Percentiles rank a stretch among this genome's conserved stretches.
phyloP scores from a whole-genome alignment of 1,140 invertebrate genomes.

The Rhyacophila brunnea region DNA sequence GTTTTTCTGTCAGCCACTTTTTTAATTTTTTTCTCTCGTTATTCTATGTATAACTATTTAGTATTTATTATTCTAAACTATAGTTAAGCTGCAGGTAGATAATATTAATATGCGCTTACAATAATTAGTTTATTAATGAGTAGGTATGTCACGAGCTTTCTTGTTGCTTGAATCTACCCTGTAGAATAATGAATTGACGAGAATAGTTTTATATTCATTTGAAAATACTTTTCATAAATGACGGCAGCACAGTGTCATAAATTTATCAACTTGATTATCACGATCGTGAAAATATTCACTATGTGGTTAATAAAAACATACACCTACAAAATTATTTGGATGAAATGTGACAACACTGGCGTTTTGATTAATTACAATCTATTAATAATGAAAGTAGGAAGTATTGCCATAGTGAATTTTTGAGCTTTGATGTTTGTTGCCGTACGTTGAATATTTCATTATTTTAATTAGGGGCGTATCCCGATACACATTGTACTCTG shows the following conservation, averaged over 20 bases:
- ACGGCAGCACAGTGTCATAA: neutral
- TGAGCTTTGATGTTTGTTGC: conserved; percentile 17
- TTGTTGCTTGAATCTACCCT: too few species aligned
- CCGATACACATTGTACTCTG: conserved; percentile 7
- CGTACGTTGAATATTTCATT: conserved; percentile 23
- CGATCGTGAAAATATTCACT: conserved; percentile 15
- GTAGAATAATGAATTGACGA: too few species aligned
- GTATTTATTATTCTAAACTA: too few species aligned
- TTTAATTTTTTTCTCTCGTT: too few species aligned
- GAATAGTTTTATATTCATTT: too few species aligned
- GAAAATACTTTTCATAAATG: too few species aligned
- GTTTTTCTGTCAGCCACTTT: too few species aligned
- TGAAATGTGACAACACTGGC: neutral
- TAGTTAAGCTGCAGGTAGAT: too few species aligned
- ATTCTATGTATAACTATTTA: too few species aligned
- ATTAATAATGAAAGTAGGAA: conserved; percentile 23
- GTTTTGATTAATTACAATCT: conserved; percentile 23
- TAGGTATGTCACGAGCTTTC: too few species aligned
- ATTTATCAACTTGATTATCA: conserved; percentile 3
- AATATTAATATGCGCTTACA: too few species aligned
- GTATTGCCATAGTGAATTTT: conserved; percentile 6
- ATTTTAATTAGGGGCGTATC: conserved; percentile 29
- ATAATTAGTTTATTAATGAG: too few species aligned
- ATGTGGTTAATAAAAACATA: conserved; percentile 13
- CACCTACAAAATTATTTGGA: conserved; percentile 1